Percentiles rank a stretch among this genome's conserved stretches.
phyloP scores from a whole-genome alignment of 2,113 vertebrate genomes.

The Entomyzon cyanotis region DNA sequence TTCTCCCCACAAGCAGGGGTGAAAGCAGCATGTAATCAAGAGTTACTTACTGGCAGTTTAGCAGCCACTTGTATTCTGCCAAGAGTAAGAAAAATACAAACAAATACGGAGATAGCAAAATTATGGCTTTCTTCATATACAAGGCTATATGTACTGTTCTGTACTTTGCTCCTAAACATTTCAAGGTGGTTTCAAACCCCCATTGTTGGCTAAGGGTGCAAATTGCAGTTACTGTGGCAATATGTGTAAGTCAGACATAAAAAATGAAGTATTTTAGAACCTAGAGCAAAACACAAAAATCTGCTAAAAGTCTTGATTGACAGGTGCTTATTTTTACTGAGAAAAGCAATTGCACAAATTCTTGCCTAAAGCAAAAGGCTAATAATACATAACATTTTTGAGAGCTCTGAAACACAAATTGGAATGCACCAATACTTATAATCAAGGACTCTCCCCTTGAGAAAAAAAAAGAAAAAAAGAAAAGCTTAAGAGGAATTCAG shows the following conservation, averaged over 20 bases:
- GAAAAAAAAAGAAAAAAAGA: fast-evolving
- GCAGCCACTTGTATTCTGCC: not conserved
- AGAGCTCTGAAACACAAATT: not conserved
- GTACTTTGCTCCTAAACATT: not conserved
- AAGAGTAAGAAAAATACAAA: not conserved
- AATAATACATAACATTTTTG: not conserved
- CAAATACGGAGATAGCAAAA: not conserved
- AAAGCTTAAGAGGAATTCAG: not conserved
- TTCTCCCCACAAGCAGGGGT: not conserved
- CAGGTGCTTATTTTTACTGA: not conserved
- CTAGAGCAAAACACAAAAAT: not conserved
- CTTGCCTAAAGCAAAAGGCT: not conserved
- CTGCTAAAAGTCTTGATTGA: not conserved
- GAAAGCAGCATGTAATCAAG: not conserved
- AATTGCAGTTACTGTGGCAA: not conserved
- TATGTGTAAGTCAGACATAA: not conserved
- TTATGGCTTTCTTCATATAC: not conserved
- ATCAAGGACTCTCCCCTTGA: not conserved
- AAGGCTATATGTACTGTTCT: not conserved
- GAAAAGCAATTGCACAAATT: not conserved
- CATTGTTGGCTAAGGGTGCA: not conserved
- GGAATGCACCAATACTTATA: not conserved
- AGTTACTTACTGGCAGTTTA: not conserved
- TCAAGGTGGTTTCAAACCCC: not conserved
- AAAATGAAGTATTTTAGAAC: not conserved